These are phyloP conservation scores for Colaptes auratus DNA, from an alignment of 2,113 vertebrate genomes.

Conservation along the genomic window DNA sequence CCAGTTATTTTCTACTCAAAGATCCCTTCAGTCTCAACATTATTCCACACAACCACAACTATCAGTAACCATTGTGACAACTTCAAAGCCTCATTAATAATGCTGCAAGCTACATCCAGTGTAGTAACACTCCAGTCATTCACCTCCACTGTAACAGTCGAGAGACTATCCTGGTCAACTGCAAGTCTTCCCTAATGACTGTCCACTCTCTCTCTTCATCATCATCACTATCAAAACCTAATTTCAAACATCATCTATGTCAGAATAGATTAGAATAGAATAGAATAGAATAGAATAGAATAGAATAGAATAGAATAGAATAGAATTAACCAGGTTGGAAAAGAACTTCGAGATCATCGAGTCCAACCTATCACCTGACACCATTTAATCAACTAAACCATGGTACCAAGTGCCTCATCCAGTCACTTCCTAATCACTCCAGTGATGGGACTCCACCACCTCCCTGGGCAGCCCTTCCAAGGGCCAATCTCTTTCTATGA, in stretches of 20 bases:
- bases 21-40: background rate
- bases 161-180: accelerated
- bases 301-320: no score
- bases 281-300: no score
- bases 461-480: no score
- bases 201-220: background rate
- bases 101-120: background rate
- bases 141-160: background rate
- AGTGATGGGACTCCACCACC: no score
- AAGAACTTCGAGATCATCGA: no score
- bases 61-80: background rate
- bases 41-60: background rate
- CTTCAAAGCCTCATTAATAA: background rate
- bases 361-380: no score
- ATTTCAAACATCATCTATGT: background rate
- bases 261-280: no score
- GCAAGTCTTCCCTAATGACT: background rate
- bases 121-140: background rate
- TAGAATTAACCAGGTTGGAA: no score
- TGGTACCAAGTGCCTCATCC: no score
- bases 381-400: no score
- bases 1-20: background rate
- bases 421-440: no score
- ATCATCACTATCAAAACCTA: background rate
- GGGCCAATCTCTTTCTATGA: no score